phyloP scores from a whole-genome alignment of 2,113 vertebrate genomes.

The Haemorhous mexicanus region DNA sequence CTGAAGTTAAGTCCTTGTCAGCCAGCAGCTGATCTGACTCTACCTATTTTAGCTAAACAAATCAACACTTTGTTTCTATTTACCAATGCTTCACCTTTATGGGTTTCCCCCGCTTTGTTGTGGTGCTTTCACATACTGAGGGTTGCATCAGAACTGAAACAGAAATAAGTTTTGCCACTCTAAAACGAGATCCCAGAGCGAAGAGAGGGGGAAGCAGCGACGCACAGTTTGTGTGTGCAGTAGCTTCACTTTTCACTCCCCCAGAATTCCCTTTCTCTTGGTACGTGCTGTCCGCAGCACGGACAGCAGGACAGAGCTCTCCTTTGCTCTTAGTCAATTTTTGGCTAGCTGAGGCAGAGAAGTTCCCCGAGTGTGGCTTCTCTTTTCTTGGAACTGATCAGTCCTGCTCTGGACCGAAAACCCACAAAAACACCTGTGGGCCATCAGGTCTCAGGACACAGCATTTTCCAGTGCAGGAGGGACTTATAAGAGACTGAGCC shows the following conservation, averaged over 20 bases:
- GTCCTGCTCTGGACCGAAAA: background rate
- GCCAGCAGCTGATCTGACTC: background rate
- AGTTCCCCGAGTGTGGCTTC: background rate
- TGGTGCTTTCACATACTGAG: background rate
- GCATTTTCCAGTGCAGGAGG: no score
- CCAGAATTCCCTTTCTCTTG: background rate
- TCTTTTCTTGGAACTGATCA: background rate
- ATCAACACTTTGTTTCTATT: background rate
- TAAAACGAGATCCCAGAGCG: background rate
- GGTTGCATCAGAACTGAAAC: background rate
- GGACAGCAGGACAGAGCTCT: background rate
- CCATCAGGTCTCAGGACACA: rapidly evolving
- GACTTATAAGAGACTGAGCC: background rate
- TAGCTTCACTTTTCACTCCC: background rate
- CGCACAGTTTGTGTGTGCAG: rapidly evolving
- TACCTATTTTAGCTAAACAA: background rate
- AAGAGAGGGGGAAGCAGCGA: no score
- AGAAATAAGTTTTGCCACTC: background rate
- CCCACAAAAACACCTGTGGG: background rate
- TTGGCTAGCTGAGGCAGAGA: background rate
- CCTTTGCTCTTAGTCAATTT: no score
- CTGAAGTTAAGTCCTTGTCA: background rate
- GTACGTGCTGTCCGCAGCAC: no score
- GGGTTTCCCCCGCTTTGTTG: rapidly evolving
- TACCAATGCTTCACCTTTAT: background rate